Evolutionary conservation across 2,797 vertebrate species (phyloP).

Genomic region (Kryptopterus vitreolus): DNA sequence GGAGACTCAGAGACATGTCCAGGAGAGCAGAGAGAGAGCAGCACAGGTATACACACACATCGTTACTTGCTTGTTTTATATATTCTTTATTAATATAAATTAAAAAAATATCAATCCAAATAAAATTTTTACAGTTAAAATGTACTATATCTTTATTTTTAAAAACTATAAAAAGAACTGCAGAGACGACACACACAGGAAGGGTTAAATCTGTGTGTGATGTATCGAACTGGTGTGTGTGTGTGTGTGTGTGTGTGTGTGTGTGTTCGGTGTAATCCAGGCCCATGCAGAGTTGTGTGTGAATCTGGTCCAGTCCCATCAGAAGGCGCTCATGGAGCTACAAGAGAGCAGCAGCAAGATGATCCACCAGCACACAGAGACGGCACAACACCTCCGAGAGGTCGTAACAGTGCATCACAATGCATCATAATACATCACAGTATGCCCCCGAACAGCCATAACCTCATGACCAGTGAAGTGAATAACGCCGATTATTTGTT

Average conservation of each 20-base stretch:
- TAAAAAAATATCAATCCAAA: too few species aligned
- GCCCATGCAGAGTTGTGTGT: conserved; percentile 82
- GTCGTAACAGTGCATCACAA: conserved; percentile 59
- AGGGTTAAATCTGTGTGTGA: too few species aligned
- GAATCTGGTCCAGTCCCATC: conserved; percentile 77
- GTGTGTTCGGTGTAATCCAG: conserved; percentile 60
- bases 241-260: conserved; percentile 30
- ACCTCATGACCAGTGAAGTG: too few species aligned
- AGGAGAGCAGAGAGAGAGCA: conserved; percentile 84
- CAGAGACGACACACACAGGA: too few species aligned
- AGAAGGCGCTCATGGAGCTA: conserved; percentile 75
- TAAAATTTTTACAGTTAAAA: neutral
- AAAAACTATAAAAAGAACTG: too few species aligned
- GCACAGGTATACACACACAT: conserved; percentile 78
- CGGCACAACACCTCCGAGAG: conserved; percentile 83
- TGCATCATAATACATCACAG: neutral
- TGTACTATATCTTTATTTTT: too few species aligned
- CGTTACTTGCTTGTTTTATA: too few species aligned
- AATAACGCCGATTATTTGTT: too few species aligned
- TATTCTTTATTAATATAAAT: too few species aligned
- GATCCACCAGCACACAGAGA: conserved; percentile 82
- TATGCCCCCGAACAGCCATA: neutral
- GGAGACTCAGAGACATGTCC: conserved; percentile 84
- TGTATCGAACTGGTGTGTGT: neutral
- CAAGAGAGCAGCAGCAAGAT: conserved; percentile 80